Conservation (phyloP, 2,888 invertebrate genomes). For the Venustoraphidia nigricollis region DNA sequence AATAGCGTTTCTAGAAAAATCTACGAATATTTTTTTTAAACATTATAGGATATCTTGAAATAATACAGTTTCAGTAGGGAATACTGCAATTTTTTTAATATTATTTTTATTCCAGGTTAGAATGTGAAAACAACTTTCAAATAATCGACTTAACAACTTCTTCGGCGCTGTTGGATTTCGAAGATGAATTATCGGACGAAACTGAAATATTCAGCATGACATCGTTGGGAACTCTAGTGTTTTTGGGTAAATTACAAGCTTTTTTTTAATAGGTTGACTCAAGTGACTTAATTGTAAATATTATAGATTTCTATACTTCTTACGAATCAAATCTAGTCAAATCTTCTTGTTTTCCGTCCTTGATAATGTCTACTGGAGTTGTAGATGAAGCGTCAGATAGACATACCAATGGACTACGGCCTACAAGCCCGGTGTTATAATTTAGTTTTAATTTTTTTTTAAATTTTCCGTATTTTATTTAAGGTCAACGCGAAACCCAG, state of each 20-base stretch:
- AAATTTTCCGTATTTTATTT: neutral
- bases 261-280: neutral
- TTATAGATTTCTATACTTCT: too few relatives aligned
- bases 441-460: neutral
- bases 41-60: too few relatives aligned
- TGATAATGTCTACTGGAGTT: too few relatives aligned
- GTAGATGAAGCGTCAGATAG: too few relatives aligned
- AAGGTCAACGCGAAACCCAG: neutral
- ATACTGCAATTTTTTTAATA: neutral
- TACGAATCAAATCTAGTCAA: too few relatives aligned
- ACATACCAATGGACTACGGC: too few relatives aligned
- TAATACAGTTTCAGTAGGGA: too few relatives aligned
- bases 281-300: neutral
- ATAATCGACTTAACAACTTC: constrained; percentile 19
- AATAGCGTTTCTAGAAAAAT: too few relatives aligned
- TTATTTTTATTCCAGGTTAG: neutral
- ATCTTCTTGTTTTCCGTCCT: too few relatives aligned
- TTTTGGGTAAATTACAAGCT: constrained; percentile 18
- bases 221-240: constrained; percentile 19
- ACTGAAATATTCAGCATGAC: constrained; percentile 19
- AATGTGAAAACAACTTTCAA: constrained; percentile 14
- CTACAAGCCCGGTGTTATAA: too few relatives aligned
- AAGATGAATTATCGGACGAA: constrained; percentile 17
- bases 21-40: too few relatives aligned
- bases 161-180: constrained; percentile 15